Percentiles rank a stretch among this genome's conserved stretches.
Conservation (phyloP, 2,888 invertebrate species). For the Nomada hirtipes region DNA sequence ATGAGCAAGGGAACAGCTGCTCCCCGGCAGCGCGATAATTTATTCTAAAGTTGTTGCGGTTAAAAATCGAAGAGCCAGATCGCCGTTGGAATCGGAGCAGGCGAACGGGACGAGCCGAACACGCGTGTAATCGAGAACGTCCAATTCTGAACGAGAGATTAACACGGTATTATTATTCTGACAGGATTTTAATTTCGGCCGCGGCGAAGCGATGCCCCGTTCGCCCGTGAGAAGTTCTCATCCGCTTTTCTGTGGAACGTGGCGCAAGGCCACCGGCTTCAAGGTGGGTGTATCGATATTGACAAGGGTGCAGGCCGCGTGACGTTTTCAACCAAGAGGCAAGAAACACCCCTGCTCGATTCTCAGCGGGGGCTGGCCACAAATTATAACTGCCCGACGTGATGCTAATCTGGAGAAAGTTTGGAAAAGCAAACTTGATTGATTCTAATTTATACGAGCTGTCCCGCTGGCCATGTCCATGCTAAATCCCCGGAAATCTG, state of each 20-base stretch:
- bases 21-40: slow-evolving; percentile 45
- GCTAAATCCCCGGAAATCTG: slow-evolving; percentile 62
- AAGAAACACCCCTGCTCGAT: slow-evolving; percentile 69
- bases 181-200: slow-evolving; percentile 84
- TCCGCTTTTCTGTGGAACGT: slow-evolving; percentile 57
- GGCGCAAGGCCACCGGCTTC: slow-evolving; percentile 40
- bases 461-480: slow-evolving; percentile 29
- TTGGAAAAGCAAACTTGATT: slow-evolving; percentile 80
- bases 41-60: slow-evolving; percentile 50
- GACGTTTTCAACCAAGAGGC: slow-evolving; percentile 72
- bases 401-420: slow-evolving; percentile 84
- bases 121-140: slow-evolving; percentile 76
- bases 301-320: slow-evolving; percentile 83
- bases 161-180: slow-evolving; percentile 82
- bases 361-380: slow-evolving; percentile 81
- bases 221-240: slow-evolving; percentile 65
- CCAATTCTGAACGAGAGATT: slow-evolving; percentile 80
- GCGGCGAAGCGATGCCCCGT: slow-evolving; percentile 63
- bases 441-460: slow-evolving; percentile 77
- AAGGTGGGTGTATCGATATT: slow-evolving; percentile 83
- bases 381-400: slow-evolving; percentile 83
- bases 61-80: slow-evolving; percentile 50
- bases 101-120: slow-evolving; percentile 51
- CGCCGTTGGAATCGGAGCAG: slow-evolving; percentile 49
- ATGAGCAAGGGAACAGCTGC: slow-evolving; percentile 6